These are phyloP conservation scores for Seira ritae DNA, from an alignment of 2,888 invertebrate genomes.

Conservation along the genomic window DNA sequence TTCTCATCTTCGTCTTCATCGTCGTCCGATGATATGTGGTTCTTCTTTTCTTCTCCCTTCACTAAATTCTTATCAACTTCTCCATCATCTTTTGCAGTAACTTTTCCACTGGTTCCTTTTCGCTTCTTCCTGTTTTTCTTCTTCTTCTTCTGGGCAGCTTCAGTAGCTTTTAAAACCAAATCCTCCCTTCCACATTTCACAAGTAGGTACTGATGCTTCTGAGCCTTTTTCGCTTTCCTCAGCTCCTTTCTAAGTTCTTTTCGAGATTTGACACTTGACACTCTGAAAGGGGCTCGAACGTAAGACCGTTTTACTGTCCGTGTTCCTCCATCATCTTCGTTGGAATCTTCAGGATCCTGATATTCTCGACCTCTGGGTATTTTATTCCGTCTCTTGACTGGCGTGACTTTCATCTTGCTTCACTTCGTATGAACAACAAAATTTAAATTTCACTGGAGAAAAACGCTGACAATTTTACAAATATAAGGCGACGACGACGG, in stretches of 20 bases:
- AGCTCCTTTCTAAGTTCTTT: constrained; percentile 86
- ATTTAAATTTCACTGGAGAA: too few species aligned
- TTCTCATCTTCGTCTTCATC: constrained; percentile 75
- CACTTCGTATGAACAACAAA: too few species aligned
- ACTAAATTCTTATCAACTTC: not conserved
- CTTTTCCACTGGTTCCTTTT: constrained; percentile 17
- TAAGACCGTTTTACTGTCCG: not conserved
- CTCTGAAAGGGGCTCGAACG: not conserved
- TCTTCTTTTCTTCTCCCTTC: not conserved
- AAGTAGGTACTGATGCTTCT: constrained; percentile 77
- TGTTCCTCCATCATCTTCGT: not conserved
- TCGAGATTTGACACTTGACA: constrained; percentile 77
- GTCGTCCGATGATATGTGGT: not conserved
- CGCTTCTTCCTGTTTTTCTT: constrained; percentile 59
- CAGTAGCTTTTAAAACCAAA: constrained; percentile 71
- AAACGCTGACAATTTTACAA: too few species aligned
- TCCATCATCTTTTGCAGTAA: not conserved
- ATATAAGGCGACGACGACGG: too few species aligned
- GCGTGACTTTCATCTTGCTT: too few species aligned
- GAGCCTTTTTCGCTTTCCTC: constrained; percentile 82
- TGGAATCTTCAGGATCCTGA: not conserved
- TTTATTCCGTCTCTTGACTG: too few species aligned
- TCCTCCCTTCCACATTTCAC: constrained; percentile 71
- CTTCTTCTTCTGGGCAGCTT: constrained; percentile 62
- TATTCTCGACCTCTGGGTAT: too few species aligned